Evolutionary conservation across 1,140 invertebrate species (phyloP).

Genomic region (Drosophila aff.): DNA sequence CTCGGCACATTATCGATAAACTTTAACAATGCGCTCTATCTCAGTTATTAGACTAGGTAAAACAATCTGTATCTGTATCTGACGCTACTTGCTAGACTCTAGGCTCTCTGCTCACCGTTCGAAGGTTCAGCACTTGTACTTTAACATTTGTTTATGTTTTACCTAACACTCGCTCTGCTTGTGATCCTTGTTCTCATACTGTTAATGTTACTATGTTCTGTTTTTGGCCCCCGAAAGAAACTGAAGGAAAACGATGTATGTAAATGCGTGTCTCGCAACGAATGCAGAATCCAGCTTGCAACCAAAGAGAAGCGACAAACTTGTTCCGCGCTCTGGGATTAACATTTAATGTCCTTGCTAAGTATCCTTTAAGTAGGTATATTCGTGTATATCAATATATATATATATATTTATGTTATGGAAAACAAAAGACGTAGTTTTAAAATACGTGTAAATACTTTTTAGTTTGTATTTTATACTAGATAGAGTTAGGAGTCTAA

Average conservation of each 20-base stretch:
- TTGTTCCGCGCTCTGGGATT: slow-evolving; percentile 35
- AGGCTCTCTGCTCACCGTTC: slow-evolving; percentile 49
- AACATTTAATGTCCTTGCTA: slow-evolving; percentile 59
- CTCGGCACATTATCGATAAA: slow-evolving; percentile 68
- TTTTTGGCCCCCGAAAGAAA: slow-evolving; percentile 80
- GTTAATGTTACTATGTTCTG: slow-evolving; percentile 46
- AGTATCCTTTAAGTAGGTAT: slow-evolving; percentile 42
- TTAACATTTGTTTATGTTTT: slow-evolving; percentile 44
- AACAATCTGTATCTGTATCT: slow-evolving; percentile 57
- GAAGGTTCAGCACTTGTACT: slow-evolving; percentile 49
- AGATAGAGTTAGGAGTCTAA: slow-evolving; percentile 56
- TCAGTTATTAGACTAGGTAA: slow-evolving; percentile 65
- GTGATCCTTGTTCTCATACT: slow-evolving; percentile 31
- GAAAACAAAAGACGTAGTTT: slow-evolving; percentile 53
- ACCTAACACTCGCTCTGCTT: slow-evolving; percentile 55
- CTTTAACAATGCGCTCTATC: slow-evolving; percentile 73
- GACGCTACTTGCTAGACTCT: slow-evolving; percentile 42
- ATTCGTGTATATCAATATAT: slow-evolving; percentile 30
- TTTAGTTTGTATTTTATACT: slow-evolving; percentile 58
- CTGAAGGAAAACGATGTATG: slow-evolving; percentile 65
- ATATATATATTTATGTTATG: slow-evolving; percentile 31
- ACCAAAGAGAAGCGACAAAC: slow-evolving; percentile 46
- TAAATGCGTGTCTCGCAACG: slow-evolving; percentile 62
- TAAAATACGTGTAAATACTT: slow-evolving; percentile 57
- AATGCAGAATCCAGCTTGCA: slow-evolving; percentile 40